Conservation (phyloP, 2,888 invertebrate genomes). For the Protonemura montana region DNA sequence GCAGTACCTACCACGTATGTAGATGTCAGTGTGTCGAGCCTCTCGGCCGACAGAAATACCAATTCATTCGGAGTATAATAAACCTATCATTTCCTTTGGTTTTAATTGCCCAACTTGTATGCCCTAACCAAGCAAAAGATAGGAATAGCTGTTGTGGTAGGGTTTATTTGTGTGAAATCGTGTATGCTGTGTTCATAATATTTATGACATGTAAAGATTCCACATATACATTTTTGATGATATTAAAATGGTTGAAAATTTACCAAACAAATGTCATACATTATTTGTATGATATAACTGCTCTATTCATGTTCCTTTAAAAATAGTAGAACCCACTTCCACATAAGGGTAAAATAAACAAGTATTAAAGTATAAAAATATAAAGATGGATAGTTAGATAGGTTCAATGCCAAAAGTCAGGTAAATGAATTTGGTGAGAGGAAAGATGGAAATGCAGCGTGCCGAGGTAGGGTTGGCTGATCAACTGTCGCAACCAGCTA, state of each 20-base stretch:
- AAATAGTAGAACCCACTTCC: too few relatives aligned
- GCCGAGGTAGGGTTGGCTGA: too few relatives aligned
- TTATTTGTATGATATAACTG: neutral
- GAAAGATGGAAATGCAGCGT: too few relatives aligned
- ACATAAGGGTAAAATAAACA: too few relatives aligned
- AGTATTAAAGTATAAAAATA: too few relatives aligned
- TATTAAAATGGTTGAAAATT: slow-evolving; percentile 19
- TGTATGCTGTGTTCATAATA: slow-evolving; percentile 12
- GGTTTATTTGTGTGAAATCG: neutral
- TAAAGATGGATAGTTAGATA: too few relatives aligned
- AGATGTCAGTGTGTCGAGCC: neutral
- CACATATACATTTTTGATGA: slow-evolving; percentile 34
- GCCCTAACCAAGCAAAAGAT: neutral
- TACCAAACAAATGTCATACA: neutral
- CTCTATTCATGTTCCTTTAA: neutral
- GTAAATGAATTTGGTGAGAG: too few relatives aligned
- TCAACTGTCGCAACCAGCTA: too few relatives aligned
- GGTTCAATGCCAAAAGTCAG: too few relatives aligned
- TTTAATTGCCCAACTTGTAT: neutral
- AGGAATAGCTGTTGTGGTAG: neutral
- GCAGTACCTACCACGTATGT: neutral
- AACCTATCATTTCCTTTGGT: neutral
- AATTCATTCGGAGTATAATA: neutral
- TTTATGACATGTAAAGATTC: slow-evolving; percentile 23
- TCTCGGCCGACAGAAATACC: neutral